phyloP scores from a whole-genome alignment of 2,888 invertebrate species.

The Cloeon dipterum region DNA sequence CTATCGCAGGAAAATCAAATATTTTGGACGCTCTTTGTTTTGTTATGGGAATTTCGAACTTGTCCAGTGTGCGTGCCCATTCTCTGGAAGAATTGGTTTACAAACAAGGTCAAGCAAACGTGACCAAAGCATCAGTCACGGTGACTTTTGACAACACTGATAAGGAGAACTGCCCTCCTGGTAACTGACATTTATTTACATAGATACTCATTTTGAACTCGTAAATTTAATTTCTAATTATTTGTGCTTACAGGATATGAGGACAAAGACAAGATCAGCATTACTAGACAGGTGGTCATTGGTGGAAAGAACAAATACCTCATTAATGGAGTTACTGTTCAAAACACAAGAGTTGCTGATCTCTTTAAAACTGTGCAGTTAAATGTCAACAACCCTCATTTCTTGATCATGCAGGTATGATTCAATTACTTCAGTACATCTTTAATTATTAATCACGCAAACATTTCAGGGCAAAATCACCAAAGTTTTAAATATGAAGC shows the following conservation, averaged over 20 bases:
- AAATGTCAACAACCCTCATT: slow-evolving; percentile 98
- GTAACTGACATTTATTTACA: too few species aligned
- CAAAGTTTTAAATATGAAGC: slow-evolving; percentile 97
- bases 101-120: slow-evolving; percentile 89
- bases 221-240: too few species aligned
- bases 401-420: slow-evolving; percentile 99
- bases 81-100: slow-evolving; percentile 90
- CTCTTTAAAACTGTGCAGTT: slow-evolving; percentile 90
- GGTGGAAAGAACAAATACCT: slow-evolving; percentile 81
- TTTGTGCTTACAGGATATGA: too few species aligned
- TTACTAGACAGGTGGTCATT: slow-evolving; percentile 66
- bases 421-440: too few species aligned
- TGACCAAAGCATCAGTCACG: slow-evolving; percentile 87
- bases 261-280: slow-evolving; percentile 69
- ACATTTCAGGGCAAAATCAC: slow-evolving; percentile 94
- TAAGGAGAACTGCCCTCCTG: slow-evolving; percentile 57
- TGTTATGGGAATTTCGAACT: slow-evolving; percentile 81
- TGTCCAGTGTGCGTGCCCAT: slow-evolving; percentile 71
- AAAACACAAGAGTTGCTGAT: slow-evolving; percentile 76
- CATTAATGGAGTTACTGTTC: slow-evolving; percentile 79
- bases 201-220: too few species aligned
- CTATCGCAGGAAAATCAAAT: slow-evolving; percentile 80
- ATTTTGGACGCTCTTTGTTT: slow-evolving; percentile 96
- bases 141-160: slow-evolving; percentile 87
- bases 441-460: too few species aligned